phyloP scores from a whole-genome alignment of 2,888 invertebrate species.

The Ennomos erosarius region DNA sequence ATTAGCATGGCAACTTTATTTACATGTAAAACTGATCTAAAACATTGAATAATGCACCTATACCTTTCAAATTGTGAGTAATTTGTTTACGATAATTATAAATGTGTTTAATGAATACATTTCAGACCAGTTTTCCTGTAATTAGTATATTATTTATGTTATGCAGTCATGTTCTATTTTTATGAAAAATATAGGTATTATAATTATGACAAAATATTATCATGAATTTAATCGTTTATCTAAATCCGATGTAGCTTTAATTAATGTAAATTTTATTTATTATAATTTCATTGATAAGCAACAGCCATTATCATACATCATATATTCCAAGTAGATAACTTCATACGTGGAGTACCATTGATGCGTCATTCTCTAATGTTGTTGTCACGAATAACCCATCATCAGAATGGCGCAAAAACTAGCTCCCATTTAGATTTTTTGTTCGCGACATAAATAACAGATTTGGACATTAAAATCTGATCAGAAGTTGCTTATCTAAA shows the following conservation, averaged over 20 bases:
- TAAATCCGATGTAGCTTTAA: conserved; percentile 10
- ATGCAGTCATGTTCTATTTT: no score
- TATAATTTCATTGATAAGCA: conserved; percentile 23
- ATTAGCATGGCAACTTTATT: no score
- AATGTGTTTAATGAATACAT: no score
- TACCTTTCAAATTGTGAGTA: no score
- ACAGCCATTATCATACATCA: conserved; percentile 24
- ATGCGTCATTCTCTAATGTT: conserved; percentile 27
- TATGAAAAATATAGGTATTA: neutral
- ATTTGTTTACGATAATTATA: no score
- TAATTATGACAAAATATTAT: conserved; percentile 6
- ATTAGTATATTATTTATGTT: no score
- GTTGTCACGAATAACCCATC: conserved; percentile 23
- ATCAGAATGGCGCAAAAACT: conserved; percentile 3
- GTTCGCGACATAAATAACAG: neutral
- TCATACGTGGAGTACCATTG: conserved; percentile 24
- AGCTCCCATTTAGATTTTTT: conserved; percentile 1
- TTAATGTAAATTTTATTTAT: conserved; percentile 16
- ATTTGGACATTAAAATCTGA: conserved; percentile 7
- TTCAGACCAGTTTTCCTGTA: no score
- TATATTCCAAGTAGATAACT: conserved; percentile 23
- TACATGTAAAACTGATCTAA: no score
- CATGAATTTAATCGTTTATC: conserved; percentile 12
- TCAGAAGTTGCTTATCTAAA: neutral
- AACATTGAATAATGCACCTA: no score